Base-by-base conservation (phyloP, 2,113 vertebrate genomes). In the Nymphicus hollandicus region DNA sequence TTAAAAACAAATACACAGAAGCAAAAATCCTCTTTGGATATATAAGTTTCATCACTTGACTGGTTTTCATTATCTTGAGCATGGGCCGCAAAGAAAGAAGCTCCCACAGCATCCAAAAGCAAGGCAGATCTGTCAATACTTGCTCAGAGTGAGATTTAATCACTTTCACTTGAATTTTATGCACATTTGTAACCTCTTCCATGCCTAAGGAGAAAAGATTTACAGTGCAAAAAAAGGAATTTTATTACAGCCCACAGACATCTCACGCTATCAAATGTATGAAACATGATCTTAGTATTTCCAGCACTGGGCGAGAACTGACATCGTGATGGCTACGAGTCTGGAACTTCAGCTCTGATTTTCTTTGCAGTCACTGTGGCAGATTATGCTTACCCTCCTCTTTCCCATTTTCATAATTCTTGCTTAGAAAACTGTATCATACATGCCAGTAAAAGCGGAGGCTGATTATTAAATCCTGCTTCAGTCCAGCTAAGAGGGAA, bases 171-270 rank as follows among this genome's bases (percentile, higher is more conserved):
- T 81, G 93, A 89, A 87, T 96, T 96, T 94, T 81, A 96, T 86
- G 92, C 93, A 92, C 91, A 89, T 93, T 94, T 96, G 86, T 96
- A 92, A 95, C 93, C 77, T 94, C 93, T 95, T 92, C 88, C 63
- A 50, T 43, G 83, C 95, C 79, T 92, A 89, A 95, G 87, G 61
- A 93, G 90, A 80, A 72, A 53, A 93, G 93, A 89, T 95, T 92
- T 93, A 69, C 65, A 84, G 95, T 65, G 77, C 61, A 81, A 84
- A 74, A 78, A 64, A 52, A 86, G 53, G 55, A 88, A 53, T 91
- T 92, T 92, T 72, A 84, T 65, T 72, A 79, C 56, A 79, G 92
- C 86, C 88, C 78, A 24, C 80, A 61, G 90, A 91, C 95, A 95
- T 37, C 88, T 81, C 31, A 23, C 41, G 65, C 92, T 81, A 90